Evolutionary conservation across 2,888 invertebrate species (phyloP), one percentile per base, ranked within the genome.

Genomic region (Polia nebulosa): DNA sequence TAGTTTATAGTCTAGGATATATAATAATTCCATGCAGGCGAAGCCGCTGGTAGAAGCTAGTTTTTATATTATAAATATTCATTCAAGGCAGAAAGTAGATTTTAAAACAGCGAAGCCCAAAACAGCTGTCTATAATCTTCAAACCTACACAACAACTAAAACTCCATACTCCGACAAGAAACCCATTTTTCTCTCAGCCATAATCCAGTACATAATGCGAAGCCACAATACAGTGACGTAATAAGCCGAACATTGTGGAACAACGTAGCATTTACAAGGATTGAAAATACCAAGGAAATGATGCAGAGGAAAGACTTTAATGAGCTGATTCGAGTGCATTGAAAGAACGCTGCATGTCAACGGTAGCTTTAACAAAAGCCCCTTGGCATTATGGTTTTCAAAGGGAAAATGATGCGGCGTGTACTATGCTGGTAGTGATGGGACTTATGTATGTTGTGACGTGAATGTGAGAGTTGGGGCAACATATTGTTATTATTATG

Each of bases 251-350:
- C 85, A 85, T 81, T 64, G 70, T 64, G 75, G 73, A 85, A 83
- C 83, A 87, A 85, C 81, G 77, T 72, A 72, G 65, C 78, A 83
- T 79, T 86, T 81, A 81, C 80, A 81, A 81, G 80, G 82, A 73
- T 76, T 71, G 80, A 87, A 88, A 87, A 89, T 88, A 89, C 88
- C 87, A 88, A 91, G 91, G 91, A 93, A 93, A 92, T 91, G 91
- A 87, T 75, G 90, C 84, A 80, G 75, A 89, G 89, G 90, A 87
- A 89, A 89, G 85, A 87, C 88, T 87, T 87, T 93, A 93, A 93
- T 91, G 93, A 93, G 93, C 91, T 90, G 89, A 88, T 90, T 90
- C 86, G 85, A 89, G 87, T 85, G 88, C 83, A 85, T 81, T 88
- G 89, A 88, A 88, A 85, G 85, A 84, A 82, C 68, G 78, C 72